Percentiles rank a stretch among this genome's conserved stretches.
Evolutionary conservation across 2,797 vertebrate genomes (phyloP).

Genomic region (Enteromius anoplus): DNA sequence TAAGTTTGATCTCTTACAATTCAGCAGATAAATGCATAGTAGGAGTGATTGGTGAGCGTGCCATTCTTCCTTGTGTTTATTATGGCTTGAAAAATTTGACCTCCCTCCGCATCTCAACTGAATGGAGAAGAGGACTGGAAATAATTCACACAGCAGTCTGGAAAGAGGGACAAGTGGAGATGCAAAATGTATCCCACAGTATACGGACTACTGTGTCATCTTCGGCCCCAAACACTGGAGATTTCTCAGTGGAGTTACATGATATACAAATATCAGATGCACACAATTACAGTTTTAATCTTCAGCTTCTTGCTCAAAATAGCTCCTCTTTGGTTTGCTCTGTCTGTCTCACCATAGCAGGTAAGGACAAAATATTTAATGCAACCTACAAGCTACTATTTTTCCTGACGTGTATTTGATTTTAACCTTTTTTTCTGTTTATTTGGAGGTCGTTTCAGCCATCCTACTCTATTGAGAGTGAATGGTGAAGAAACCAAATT

Average conservation of each 20-base stretch:
- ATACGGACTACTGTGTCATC: slow-evolving; percentile 51
- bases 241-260: slow-evolving; percentile 69
- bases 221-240: slow-evolving; percentile 56
- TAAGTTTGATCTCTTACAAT: background rate
- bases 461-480: slow-evolving; percentile 58
- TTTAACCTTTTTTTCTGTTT: background rate
- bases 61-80: slow-evolving; percentile 66
- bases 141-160: slow-evolving; percentile 65
- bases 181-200: slow-evolving; percentile 36
- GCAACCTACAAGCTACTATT: background rate
- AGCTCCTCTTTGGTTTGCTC: slow-evolving; percentile 61
- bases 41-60: slow-evolving; percentile 59
- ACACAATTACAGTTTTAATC: slow-evolving; percentile 61
- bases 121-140: slow-evolving; percentile 66
- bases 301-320: slow-evolving; percentile 51
- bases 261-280: slow-evolving; percentile 47
- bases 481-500: slow-evolving; percentile 53
- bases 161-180: slow-evolving; percentile 40
- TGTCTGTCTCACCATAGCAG: slow-evolving; percentile 69
- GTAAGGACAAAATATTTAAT: slow-evolving; percentile 59
- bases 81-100: slow-evolving; percentile 12
- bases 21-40: slow-evolving; percentile 65
- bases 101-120: slow-evolving; percentile 62
- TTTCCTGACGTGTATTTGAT: background rate
- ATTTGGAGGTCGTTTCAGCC: slow-evolving; percentile 69